Conservation (phyloP, 1,140 invertebrate species). For the Cephus cinctus region DNA sequence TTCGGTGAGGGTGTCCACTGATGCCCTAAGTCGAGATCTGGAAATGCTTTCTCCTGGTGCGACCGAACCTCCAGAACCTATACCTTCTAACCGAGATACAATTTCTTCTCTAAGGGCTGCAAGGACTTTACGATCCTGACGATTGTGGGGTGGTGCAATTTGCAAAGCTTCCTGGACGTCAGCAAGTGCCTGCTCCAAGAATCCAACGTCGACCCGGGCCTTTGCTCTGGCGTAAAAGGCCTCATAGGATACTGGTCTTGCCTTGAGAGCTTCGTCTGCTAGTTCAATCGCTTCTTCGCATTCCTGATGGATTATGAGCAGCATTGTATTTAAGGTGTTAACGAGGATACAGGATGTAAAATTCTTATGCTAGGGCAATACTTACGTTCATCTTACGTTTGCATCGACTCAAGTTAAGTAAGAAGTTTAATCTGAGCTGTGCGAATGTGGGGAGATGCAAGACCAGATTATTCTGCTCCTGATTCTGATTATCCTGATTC, state of each 20-base stretch:
- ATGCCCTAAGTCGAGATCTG: constrained; percentile 44
- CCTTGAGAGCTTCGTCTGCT: constrained; percentile 78
- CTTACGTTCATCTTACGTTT: constrained; percentile 92
- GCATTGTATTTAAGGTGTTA: too few species aligned
- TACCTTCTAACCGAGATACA: constrained; percentile 44
- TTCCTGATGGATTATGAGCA: constrained; percentile 59
- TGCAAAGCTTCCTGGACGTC: constrained; percentile 71
- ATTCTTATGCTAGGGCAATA: too few species aligned
- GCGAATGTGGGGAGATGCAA: constrained; percentile 75
- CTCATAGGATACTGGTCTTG: constrained; percentile 86
- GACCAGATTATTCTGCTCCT: constrained; percentile 51
- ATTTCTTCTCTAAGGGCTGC: constrained; percentile 67
- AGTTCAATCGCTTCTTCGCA: constrained; percentile 81
- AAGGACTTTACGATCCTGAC: constrained; percentile 68
- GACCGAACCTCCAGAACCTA: constrained; percentile 41
- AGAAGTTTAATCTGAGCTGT: constrained; percentile 83
- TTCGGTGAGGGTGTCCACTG: constrained; percentile 57
- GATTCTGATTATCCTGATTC: constrained; percentile 40
- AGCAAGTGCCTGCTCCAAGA: constrained; percentile 62
- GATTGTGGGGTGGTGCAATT: constrained; percentile 65
- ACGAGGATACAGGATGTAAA: too few species aligned
- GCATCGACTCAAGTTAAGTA: constrained; percentile 88
- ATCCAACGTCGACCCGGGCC: constrained; percentile 73
- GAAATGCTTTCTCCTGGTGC: constrained; percentile 17
- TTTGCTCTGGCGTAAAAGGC: constrained; percentile 89